Base-by-base conservation (phyloP, 2,797 vertebrate genomes). In the Anolis apletophallus region DNA sequence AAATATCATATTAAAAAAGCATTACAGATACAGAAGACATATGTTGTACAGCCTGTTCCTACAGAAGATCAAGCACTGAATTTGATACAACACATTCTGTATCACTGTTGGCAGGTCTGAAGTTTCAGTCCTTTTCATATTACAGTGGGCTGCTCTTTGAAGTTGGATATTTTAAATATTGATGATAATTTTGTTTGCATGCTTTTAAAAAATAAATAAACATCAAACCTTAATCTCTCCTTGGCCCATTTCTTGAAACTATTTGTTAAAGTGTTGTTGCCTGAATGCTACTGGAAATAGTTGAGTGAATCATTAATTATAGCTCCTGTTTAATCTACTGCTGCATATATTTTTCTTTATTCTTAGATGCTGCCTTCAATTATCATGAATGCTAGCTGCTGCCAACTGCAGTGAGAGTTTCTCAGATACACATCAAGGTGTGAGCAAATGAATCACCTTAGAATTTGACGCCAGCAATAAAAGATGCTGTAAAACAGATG, bases 261-360 rank as follows among this genome's bases (percentile, higher is more conserved):
- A 46, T 34, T 81, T 68, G 61, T 52, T 50, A n/a, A 52, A 52
- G 29, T 69, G 5, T 32, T 81, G 64, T 68, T 81, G 64, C 64
- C 80, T 54, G 64, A 81, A 68, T 19, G 46, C 61, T 69, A 10
- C 64, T 68, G 9, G 29, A 81, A 81, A 23, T 32, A 81, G 46
- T 68, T 81, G 61, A 81, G 61, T 52, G 46, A 67, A 52, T 81
- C 80, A 52, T 81, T 69, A 81, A 81, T 81, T 52, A 46, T 19
- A 68, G 40, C 52, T 68, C 40, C 46, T 19, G 29, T 69, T 79
- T 69, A 68, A 81, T 81, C 61, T 68, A 46, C 29, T 68, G 16
- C 26, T 68, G 80, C 21, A 68, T 68, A 52, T 68, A n/a, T 68
- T 59, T n/a, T 75, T 40, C 34, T 16, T 79, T 79, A 26, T 79